Evolutionary conservation across 2,888 invertebrate species (phyloP).

Genomic region (Selenia dentaria): DNA sequence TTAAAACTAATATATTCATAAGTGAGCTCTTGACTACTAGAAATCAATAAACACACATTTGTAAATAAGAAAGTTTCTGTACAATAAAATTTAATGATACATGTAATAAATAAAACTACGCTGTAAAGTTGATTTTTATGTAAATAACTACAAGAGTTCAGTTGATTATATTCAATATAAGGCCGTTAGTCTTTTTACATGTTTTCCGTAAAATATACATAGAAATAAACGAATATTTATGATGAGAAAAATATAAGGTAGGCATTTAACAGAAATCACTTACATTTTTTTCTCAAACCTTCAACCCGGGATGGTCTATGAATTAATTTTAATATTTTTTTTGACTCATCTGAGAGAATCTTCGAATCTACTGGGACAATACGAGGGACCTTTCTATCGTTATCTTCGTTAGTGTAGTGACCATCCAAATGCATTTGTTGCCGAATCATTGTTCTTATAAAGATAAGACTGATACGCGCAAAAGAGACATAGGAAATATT

Average conservation of each 20-base stretch:
- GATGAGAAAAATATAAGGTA: background rate
- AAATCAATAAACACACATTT: constrained; percentile 3
- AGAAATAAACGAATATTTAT: background rate
- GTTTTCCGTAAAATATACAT: background rate
- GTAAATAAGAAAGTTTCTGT: constrained; percentile 8
- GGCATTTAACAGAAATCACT: background rate
- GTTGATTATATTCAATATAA: constrained; percentile 18
- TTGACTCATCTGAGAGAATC: too few species aligned
- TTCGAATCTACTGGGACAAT: too few species aligned
- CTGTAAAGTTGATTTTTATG: constrained; percentile 18
- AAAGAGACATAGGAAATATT: too few species aligned
- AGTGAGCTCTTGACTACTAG: too few species aligned
- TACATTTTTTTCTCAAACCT: background rate
- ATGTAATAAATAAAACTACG: constrained; percentile 19
- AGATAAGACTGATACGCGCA: too few species aligned
- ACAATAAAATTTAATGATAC: constrained; percentile 16
- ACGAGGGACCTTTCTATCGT: too few species aligned
- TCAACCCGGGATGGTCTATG: background rate
- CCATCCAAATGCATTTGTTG: too few species aligned
- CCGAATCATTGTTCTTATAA: too few species aligned
- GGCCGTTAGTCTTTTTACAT: constrained; percentile 3
- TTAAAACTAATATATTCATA: too few species aligned
- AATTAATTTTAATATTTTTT: too few species aligned
- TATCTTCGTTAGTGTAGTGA: too few species aligned
- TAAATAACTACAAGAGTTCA: constrained; percentile 16